phyloP scores from a whole-genome alignment of 2,888 invertebrate species.

The Lepidochrysops patricia region DNA sequence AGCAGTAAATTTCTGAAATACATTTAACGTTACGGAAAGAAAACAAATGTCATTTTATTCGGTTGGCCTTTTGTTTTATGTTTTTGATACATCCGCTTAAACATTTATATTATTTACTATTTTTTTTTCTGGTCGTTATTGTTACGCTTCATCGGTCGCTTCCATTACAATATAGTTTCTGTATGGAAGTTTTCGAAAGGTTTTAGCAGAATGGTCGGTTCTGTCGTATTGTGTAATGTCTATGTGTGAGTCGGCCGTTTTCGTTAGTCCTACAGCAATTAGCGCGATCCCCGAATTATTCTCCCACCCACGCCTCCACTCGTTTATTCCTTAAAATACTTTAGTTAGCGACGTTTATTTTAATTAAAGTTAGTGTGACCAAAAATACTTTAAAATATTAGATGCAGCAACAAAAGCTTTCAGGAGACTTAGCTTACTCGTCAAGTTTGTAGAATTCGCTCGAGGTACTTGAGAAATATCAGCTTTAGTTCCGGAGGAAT shows the following conservation, averaged over 20 bases:
- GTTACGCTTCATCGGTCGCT: neutral
- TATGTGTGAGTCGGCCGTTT: neutral
- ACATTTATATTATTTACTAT: neutral
- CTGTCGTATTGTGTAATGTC: no score
- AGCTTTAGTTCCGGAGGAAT: no score
- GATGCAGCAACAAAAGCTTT: no score
- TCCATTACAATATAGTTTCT: no score
- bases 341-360: neutral
- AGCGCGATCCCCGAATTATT: neutral
- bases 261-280: neutral
- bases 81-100: neutral
- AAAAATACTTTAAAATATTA: no score
- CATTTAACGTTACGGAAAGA: neutral
- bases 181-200: no score
- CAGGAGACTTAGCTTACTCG: no score
- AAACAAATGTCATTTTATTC: neutral
- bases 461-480: no score
- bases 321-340: no score
- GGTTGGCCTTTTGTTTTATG: neutral
- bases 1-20: constrained; percentile 1
- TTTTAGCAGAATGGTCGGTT: no score
- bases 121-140: neutral
- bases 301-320: neutral
- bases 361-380: no score
- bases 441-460: no score